phyloP scores from a whole-genome alignment of 1,140 invertebrate genomes.

The Drosophila fuyamai region DNA sequence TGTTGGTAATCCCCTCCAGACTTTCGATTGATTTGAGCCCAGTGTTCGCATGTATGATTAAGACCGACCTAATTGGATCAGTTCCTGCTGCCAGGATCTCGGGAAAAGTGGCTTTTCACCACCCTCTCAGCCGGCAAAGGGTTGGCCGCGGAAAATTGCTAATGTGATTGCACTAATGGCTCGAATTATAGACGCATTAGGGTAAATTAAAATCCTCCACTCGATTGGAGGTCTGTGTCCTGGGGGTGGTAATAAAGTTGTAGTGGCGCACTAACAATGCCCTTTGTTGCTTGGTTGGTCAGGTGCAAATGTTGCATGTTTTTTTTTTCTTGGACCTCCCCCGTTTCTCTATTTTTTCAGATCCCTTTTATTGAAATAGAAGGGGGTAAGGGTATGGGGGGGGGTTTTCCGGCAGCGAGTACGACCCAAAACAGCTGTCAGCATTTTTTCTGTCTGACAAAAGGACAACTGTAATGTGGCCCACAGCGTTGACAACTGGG shows the following conservation, averaged over 20 bases:
- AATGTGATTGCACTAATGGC: slow-evolving; percentile 84
- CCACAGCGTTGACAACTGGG: slow-evolving; percentile 50
- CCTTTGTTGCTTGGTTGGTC: slow-evolving; percentile 54
- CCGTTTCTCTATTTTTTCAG: neutral
- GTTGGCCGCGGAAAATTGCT: slow-evolving; percentile 69
- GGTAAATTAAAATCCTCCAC: slow-evolving; percentile 83
- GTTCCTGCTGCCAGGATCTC: slow-evolving; percentile 22
- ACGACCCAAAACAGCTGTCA: slow-evolving; percentile 69
- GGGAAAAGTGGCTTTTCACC: slow-evolving; percentile 18
- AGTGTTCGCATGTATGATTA: slow-evolving; percentile 33
- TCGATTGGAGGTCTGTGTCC: slow-evolving; percentile 16
- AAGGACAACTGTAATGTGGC: slow-evolving; percentile 10
- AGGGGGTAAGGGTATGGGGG: neutral
- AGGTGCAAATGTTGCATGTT: slow-evolving; percentile 67
- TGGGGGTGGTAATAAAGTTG: slow-evolving; percentile 63
- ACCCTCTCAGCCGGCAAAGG: slow-evolving; percentile 43
- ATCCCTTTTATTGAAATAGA: slow-evolving; percentile 38
- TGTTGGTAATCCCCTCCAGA: slow-evolving; percentile 26
- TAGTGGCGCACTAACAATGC: slow-evolving; percentile 63
- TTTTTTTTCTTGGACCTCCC: neutral
- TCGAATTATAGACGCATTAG: slow-evolving; percentile 84
- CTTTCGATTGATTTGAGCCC: slow-evolving; percentile 34
- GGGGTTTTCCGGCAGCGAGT: neutral
- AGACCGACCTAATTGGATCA: slow-evolving; percentile 39
- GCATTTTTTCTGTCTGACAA: slow-evolving; percentile 40